These are phyloP conservation scores for Branchellion lobata DNA, from an alignment of 2,888 invertebrate genomes.

Conservation along the genomic window DNA sequence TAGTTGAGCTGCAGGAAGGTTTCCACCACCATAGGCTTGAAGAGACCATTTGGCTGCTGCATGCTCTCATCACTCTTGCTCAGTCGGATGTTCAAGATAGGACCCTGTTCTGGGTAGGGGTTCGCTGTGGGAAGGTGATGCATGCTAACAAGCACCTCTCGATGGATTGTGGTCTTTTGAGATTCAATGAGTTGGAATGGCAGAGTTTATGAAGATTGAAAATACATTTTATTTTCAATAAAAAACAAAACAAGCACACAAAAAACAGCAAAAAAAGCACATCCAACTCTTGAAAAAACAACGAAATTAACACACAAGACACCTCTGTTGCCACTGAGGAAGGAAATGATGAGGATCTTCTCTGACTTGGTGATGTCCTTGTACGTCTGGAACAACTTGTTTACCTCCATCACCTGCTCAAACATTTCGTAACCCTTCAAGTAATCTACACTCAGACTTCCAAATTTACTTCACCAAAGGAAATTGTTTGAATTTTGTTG, in stretches of 20 bases:
- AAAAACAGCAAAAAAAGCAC: too few species aligned
- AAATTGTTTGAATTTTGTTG: too few species aligned
- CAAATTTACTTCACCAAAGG: background rate
- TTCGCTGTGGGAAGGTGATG: slow-evolving; percentile 70
- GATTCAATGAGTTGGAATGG: background rate
- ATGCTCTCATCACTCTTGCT: slow-evolving; percentile 88
- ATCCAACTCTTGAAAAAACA: too few species aligned
- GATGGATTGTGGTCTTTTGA: too few species aligned
- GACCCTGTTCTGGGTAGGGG: slow-evolving; percentile 93
- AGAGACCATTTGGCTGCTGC: slow-evolving; percentile 77
- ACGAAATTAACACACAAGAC: slow-evolving; percentile 43
- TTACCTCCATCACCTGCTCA: slow-evolving; percentile 94
- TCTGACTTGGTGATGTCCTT: slow-evolving; percentile 93
- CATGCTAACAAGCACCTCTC: background rate
- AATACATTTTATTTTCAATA: background rate
- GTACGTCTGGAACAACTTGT: slow-evolving; percentile 93
- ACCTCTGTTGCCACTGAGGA: slow-evolving; percentile 97
- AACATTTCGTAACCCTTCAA: slow-evolving; percentile 83
- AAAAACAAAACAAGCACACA: background rate
- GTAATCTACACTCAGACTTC: background rate
- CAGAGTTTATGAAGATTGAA: background rate
- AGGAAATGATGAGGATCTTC: slow-evolving; percentile 93
- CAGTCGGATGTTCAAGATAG: slow-evolving; percentile 90
- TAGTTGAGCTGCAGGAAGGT: slow-evolving; percentile 99
- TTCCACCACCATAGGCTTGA: slow-evolving; percentile 78